Conservation (phyloP, 2,113 vertebrate genomes). For the Cyanoramphus novaezelandiae region DNA sequence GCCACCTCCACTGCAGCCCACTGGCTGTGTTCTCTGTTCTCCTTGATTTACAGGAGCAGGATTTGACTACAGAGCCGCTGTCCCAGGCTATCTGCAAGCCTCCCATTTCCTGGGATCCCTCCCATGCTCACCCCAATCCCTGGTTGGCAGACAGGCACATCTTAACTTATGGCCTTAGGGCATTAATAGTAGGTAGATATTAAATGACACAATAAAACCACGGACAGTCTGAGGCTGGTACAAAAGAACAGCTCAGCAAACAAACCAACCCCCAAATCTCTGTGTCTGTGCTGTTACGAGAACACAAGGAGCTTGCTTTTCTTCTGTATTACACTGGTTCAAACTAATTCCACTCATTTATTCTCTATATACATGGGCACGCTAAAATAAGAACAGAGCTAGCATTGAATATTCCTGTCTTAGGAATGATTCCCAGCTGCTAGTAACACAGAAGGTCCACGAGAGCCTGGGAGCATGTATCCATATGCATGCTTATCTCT, state of each 20-base stretch:
- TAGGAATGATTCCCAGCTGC: slow-evolving; percentile 37
- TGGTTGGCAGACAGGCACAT: not conserved
- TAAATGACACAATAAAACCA: not conserved
- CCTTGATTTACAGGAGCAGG: not conserved
- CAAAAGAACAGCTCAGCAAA: not conserved
- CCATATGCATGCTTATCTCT: slow-evolving; percentile 12
- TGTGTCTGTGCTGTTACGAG: not conserved
- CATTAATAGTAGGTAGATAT: not conserved
- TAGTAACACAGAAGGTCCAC: not conserved
- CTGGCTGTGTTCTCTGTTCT: not conserved
- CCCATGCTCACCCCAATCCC: not conserved
- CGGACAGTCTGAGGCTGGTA: not conserved
- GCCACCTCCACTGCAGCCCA: not conserved
- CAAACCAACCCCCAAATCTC: not conserved
- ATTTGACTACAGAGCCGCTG: fast-evolving
- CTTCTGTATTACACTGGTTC: not conserved
- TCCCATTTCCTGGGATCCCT: not conserved
- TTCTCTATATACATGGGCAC: not conserved
- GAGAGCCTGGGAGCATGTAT: slow-evolving; percentile 50
- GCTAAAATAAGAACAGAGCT: not conserved
- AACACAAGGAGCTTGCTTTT: not conserved
- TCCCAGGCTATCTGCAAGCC: fast-evolving
- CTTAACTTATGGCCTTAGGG: not conserved
- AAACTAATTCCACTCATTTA: not conserved
- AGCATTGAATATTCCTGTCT: not conserved